Percentiles rank a stretch among this genome's conserved stretches.
Conservation (phyloP, 2,797 vertebrate species). For the Sebastes miniatus region DNA sequence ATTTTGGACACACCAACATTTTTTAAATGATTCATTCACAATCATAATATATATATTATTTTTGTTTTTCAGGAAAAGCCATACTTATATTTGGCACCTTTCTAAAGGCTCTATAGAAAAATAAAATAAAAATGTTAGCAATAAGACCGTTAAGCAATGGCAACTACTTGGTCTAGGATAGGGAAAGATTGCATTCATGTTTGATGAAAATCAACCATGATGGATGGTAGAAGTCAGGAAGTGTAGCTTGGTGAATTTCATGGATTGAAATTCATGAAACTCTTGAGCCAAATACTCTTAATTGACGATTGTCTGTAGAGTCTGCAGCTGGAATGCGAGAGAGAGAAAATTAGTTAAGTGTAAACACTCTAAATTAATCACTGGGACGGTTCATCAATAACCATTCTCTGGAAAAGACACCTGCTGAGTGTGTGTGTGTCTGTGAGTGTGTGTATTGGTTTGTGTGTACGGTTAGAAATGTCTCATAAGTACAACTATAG, state of each 20-base stretch:
- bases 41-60: no score
- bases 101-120: no score
- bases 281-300: constrained; percentile 12
- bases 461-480: not conserved
- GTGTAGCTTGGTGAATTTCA: not conserved
- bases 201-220: constrained; percentile 13
- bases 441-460: not conserved
- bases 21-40: no score
- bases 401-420: constrained; percentile 7
- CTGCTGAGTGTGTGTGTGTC: not conserved
- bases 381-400: constrained; percentile 19
- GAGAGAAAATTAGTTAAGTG: not conserved
- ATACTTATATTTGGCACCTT: no score
- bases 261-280: not conserved
- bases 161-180: not conserved
- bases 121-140: no score
- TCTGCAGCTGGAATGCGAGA: not conserved
- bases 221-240: not conserved
- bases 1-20: no score
- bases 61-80: no score
- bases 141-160: not conserved
- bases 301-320: constrained; percentile 17
- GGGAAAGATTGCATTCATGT: not conserved
- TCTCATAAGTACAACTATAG: not conserved
- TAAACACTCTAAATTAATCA: constrained; percentile 27